These are phyloP conservation scores for Philonicus albiceps DNA, from an alignment of 2,888 invertebrate species.

Conservation along the genomic window DNA sequence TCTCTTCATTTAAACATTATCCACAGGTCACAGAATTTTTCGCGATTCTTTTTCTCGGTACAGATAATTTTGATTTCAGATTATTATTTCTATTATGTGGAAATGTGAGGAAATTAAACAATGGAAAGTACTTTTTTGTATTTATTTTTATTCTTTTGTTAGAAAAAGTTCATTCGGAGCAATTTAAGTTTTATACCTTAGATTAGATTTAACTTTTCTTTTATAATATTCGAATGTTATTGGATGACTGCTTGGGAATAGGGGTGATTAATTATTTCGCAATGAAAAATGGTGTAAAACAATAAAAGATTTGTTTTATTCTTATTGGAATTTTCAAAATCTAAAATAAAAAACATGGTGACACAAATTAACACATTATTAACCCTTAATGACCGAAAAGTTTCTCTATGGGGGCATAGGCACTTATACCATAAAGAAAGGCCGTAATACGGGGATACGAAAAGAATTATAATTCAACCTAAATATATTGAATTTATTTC, in stretches of 20 bases:
- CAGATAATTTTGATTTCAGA: background rate
- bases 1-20: background rate
- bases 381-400: no score
- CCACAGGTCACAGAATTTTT: background rate
- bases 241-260: background rate
- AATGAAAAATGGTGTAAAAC: background rate
- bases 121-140: background rate
- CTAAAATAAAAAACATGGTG: no score
- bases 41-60: background rate
- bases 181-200: background rate
- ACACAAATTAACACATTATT: no score
- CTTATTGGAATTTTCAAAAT: background rate
- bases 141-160: background rate
- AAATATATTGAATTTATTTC: no score
- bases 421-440: no score
- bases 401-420: no score
- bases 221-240: background rate
- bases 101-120: background rate
- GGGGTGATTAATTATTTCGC: background rate
- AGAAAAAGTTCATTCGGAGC: background rate
- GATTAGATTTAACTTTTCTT: background rate
- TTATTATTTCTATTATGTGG: background rate
- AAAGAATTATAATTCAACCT: no score
- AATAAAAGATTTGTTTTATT: background rate
- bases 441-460: no score